These are phyloP conservation scores for Leptarthrus brevirostris DNA, from an alignment of 2,888 invertebrate genomes.

Conservation along the genomic window DNA sequence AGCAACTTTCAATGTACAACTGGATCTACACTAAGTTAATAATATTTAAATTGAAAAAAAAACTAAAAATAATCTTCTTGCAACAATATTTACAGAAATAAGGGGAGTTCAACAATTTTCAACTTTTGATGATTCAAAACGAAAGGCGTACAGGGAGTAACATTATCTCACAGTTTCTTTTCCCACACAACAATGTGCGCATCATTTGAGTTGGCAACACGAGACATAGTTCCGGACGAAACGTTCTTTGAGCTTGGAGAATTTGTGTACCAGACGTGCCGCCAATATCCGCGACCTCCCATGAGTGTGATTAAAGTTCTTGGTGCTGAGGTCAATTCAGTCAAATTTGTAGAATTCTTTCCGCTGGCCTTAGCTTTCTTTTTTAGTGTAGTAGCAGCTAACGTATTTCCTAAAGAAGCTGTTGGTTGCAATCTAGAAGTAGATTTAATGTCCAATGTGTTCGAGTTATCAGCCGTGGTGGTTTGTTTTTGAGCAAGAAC, in stretches of 20 bases:
- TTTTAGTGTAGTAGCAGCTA: conserved; percentile 63
- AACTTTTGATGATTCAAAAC: background rate
- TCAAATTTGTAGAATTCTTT: conserved; percentile 58
- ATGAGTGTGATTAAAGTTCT: conserved; percentile 86
- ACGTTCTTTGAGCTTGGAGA: conserved; percentile 59
- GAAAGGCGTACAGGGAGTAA: too few relatives aligned
- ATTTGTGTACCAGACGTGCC: conserved; percentile 75
- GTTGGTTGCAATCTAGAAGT: background rate
- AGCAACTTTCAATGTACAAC: conserved; percentile 25
- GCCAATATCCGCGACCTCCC: conserved; percentile 90
- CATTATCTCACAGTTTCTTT: conserved; percentile 76
- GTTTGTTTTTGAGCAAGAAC: conserved; percentile 55
- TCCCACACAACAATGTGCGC: conserved; percentile 94
- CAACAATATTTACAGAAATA: conserved; percentile 42
- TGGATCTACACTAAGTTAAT: conserved; percentile 31
- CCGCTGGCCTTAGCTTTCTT: conserved; percentile 63
- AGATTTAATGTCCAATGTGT: background rate
- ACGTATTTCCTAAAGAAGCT: background rate
- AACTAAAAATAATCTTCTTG: conserved; percentile 8
- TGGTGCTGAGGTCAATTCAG: conserved; percentile 66
- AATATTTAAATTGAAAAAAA: conserved; percentile 23
- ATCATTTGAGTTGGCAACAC: conserved; percentile 83
- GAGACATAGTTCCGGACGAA: conserved; percentile 65
- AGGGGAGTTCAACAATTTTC: conserved; percentile 22
- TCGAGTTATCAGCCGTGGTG: background rate